Percentiles rank a stretch among this genome's conserved stretches.
These are phyloP conservation scores for Bucorvus abyssinicus DNA, from an alignment of 2,797 vertebrate species.

Conservation along the genomic window DNA sequence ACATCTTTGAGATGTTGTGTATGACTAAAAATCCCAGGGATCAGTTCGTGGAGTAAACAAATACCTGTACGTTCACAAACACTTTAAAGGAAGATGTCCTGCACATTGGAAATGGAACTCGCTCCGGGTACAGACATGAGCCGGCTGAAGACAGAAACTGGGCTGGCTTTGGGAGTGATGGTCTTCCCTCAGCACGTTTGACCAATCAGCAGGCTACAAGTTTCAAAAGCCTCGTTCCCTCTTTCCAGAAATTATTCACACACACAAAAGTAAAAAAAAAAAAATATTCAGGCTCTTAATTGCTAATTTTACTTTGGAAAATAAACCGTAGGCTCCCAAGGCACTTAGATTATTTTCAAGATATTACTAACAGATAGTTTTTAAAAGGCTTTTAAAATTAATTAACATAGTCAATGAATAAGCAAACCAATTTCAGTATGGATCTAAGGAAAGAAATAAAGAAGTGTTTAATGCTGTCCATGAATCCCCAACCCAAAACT, in stretches of 20 bases:
- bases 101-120: background rate
- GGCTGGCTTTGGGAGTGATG: too few species aligned
- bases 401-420: background rate
- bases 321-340: too few species aligned
- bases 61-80: background rate
- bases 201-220: background rate
- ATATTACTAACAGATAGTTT: background rate
- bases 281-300: background rate
- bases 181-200: rapidly evolving
- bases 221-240: background rate
- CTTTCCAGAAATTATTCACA: background rate
- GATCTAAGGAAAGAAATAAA: background rate
- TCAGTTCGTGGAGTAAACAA: background rate
- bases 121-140: background rate
- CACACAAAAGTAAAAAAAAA: background rate
- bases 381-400: background rate
- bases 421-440: background rate
- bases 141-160: background rate
- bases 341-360: background rate
- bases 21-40: background rate
- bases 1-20: background rate
- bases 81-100: background rate
- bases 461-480: background rate
- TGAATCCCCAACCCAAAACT: background rate
- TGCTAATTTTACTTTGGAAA: background rate